phyloP scores from a whole-genome alignment of 2,888 invertebrate species.

The Dendrolimus pini region DNA sequence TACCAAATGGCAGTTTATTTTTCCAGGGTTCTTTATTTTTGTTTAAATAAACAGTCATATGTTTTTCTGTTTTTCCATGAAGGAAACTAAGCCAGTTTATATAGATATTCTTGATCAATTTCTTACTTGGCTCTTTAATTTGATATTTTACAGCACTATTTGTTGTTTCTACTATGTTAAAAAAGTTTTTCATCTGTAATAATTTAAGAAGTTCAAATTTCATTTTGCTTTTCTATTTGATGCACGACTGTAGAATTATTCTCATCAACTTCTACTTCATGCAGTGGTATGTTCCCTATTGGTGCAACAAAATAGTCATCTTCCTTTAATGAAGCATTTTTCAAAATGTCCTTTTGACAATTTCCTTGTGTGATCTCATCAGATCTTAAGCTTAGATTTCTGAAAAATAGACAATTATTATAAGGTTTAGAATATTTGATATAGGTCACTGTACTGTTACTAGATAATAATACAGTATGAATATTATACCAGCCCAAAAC shows the following conservation, averaged over 20 bases:
- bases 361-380: slow-evolving; percentile 83
- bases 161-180: slow-evolving; percentile 28
- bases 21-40: slow-evolving; percentile 12
- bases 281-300: slow-evolving; percentile 88
- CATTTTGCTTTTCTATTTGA: slow-evolving; percentile 44
- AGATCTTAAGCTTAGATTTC: slow-evolving; percentile 80
- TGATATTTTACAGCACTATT: slow-evolving; percentile 25
- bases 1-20: slow-evolving; percentile 29
- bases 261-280: slow-evolving; percentile 53
- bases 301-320: slow-evolving; percentile 96
- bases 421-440: not conserved
- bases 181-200: slow-evolving; percentile 41
- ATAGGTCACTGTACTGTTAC: too few relatives aligned
- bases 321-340: slow-evolving; percentile 84
- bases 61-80: slow-evolving; percentile 40
- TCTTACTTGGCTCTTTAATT: slow-evolving; percentile 39
- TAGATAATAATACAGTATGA: too few relatives aligned
- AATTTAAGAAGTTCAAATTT: slow-evolving; percentile 47
- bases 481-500: too few relatives aligned
- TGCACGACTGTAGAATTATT: not conserved
- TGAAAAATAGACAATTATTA: slow-evolving; percentile 33
- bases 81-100: slow-evolving; percentile 49
- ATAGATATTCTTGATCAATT: slow-evolving; percentile 50
- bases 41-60: slow-evolving; percentile 41
- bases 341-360: slow-evolving; percentile 81